A percentile compares a stretch with the other conserved stretches of the same genome.
phyloP scores from a whole-genome alignment of 1,140 invertebrate species.

The Conus betulinus region DNA sequence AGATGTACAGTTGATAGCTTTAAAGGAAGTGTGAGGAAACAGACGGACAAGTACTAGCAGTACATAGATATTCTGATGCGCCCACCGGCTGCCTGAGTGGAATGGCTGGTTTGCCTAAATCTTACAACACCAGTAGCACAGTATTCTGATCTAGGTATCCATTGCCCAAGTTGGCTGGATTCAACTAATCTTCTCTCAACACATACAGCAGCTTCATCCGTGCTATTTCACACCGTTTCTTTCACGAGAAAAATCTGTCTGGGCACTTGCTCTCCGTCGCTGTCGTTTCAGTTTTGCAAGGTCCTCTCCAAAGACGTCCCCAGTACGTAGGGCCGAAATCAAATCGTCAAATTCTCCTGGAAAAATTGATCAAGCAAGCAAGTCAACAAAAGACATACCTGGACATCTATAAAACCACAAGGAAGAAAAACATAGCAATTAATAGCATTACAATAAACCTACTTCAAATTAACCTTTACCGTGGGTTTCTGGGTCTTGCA shows the following conservation, averaged over 20 bases:
- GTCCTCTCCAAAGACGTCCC: constrained; percentile 98
- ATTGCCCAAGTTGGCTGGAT: neutral
- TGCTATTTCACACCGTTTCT: constrained; percentile 39
- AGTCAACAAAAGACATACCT: too few relatives aligned
- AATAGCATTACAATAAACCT: too few relatives aligned
- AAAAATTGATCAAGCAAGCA: constrained; percentile 39
- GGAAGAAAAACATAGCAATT: neutral
- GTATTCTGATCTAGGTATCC: neutral
- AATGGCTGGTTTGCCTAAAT: neutral
- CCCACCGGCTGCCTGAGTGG: neutral
- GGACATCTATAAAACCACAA: neutral
- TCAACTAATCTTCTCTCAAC: neutral
- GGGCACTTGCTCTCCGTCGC: constrained; percentile 42
- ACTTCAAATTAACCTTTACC: too few relatives aligned
- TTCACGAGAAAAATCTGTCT: constrained; percentile 41
- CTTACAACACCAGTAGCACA: neutral
- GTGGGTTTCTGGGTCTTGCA: too few relatives aligned
- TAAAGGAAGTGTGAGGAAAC: neutral
- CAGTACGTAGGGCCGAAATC: constrained; percentile 95
- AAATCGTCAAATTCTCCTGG: constrained; percentile 94
- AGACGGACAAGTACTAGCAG: neutral
- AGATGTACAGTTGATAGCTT: neutral
- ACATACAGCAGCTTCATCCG: neutral
- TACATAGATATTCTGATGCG: neutral
- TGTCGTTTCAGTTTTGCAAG: constrained; percentile 92